Conservation (phyloP, 2,797 vertebrate genomes). For the Hipposideros larvatus region DNA sequence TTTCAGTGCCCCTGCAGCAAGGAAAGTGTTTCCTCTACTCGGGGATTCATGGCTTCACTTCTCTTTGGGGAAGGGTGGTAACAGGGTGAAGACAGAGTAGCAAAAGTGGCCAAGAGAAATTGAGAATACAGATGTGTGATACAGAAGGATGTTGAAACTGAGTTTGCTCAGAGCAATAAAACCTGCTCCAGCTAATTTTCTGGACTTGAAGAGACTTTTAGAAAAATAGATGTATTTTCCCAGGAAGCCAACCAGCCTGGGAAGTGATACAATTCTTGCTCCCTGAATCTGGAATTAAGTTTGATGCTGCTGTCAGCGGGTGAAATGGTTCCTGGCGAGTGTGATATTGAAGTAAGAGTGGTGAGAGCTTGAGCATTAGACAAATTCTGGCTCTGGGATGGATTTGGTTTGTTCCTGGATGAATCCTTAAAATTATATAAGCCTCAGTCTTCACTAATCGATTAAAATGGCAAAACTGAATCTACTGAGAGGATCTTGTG, state of each 20-base stretch:
- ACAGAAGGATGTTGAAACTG: neutral
- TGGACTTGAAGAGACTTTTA: neutral
- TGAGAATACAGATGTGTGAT: neutral
- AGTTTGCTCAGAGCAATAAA: neutral
- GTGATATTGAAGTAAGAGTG: neutral
- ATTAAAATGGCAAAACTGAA: neutral
- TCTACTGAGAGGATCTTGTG: neutral
- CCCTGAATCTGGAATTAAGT: constrained; percentile 21
- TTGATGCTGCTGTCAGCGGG: neutral
- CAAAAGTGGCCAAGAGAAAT: neutral
- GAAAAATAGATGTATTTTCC: neutral
- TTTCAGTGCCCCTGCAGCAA: neutral
- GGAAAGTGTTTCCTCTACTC: neutral
- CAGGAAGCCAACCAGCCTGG: neutral
- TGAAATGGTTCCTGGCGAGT: neutral
- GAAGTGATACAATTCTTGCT: neutral
- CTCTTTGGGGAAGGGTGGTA: no score
- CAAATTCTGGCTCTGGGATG: neutral
- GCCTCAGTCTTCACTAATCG: neutral
- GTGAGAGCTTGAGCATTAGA: neutral
- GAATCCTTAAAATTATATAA: neutral
- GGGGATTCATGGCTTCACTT: neutral
- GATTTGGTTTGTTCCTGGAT: neutral
- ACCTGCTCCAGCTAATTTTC: neutral
- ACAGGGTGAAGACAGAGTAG: neutral